Percentiles rank a stretch among this genome's conserved stretches.
Conservation (phyloP, 2,797 vertebrate genomes). For the Tadarida brasiliensis region DNA sequence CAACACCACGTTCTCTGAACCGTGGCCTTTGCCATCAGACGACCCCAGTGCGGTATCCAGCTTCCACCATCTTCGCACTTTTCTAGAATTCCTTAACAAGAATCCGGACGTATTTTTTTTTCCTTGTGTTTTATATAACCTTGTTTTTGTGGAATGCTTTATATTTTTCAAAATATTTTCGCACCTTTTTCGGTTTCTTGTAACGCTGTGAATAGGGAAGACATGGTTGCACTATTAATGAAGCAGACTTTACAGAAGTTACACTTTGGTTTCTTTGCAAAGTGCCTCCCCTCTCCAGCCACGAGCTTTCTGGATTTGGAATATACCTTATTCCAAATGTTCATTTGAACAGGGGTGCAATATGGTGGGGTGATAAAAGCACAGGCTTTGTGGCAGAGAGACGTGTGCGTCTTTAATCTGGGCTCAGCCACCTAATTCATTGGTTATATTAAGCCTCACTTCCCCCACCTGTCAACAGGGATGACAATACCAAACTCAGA, state of each 20-base stretch:
- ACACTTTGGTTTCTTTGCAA: slow-evolving; percentile 1
- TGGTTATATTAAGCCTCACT: neutral
- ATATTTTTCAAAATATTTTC: slow-evolving; percentile 43
- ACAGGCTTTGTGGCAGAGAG: neutral
- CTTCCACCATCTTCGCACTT: neutral
- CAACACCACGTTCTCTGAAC: neutral
- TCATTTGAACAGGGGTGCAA: neutral
- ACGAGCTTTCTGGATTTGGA: neutral
- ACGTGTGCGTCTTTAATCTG: neutral
- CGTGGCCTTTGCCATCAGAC: neutral
- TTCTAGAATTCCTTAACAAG: slow-evolving; percentile 21
- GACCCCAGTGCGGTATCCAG: neutral
- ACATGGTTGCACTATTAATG: neutral
- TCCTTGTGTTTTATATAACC: neutral
- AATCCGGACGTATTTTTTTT: neutral
- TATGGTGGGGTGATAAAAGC: neutral
- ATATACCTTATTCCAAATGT: neutral
- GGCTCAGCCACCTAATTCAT: neutral
- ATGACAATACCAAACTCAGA: neutral
- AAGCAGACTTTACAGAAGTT: slow-evolving; percentile 38
- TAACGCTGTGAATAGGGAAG: neutral
- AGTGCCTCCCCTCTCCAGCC: neutral
- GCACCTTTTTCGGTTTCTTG: neutral
- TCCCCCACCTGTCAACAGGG: neutral
- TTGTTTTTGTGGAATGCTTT: slow-evolving; percentile 35